Evolutionary conservation across 1,140 invertebrate genomes (phyloP), one percentile per base, ranked within the genome.

Genomic region (Bombus terrestris): DNA sequence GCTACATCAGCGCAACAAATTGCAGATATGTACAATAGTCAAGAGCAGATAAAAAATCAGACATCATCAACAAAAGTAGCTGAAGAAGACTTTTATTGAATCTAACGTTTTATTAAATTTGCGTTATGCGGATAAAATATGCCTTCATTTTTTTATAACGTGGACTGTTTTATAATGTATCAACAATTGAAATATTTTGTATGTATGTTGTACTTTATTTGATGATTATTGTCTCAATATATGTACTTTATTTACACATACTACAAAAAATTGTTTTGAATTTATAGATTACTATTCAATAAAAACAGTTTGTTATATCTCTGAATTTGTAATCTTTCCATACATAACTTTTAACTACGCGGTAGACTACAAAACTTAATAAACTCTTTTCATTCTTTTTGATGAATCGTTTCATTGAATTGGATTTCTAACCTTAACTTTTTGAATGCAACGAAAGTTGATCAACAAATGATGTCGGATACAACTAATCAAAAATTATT

Each of bases 1-100:
- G 98, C 99, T 0, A 99, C 99, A 1, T 97, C 97, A n/a, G 96
- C 98, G 41, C 96, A 97, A 90, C 99, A 99, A 96, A 97, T 99
- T 76, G 97, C 96, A 2, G 93, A 96, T 39, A 96, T 97, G 97
- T 99, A 99, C 94, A 97, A 97, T 8, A 98, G 96, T 90, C 99
- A 99, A 95, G 98, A 99, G 91, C 98, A 98, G 94, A 98, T 99
- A 37, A 98, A 98, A 93, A 99, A 99, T 95, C 96, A 97, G 89
- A 92, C 96, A 41, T 88, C 92, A 43, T 91, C 89, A 47, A 88
- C 83, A 1, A 93, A 91, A 41, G 92, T 88, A 80, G 92, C 94
- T 62, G 96, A 96, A 86, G 97, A 97, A 95, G 97, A 98, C 91
- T 97, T 97, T 94, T 97, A 97, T 93, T 97, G 93, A 92, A 87